Base-by-base conservation (phyloP, 1,140 invertebrate genomes). In the Oryzaephilus surinamensis region DNA sequence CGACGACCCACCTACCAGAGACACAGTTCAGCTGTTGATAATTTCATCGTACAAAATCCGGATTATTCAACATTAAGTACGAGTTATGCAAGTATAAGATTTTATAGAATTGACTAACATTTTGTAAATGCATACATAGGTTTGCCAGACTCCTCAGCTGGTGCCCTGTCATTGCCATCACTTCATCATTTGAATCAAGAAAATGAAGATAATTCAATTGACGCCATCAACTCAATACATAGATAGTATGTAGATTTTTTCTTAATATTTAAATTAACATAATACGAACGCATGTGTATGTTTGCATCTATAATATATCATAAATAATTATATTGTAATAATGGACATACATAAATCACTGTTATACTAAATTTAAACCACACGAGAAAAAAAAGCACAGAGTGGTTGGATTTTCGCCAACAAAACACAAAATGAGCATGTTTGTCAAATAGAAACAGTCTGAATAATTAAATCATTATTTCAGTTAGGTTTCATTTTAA, bases 131-230 rank as follows among this genome's bases (percentile, higher is more conserved):
- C 17, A 31, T 32, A 42, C 37, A 6, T 19, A 44, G 41, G 18
- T 41, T 40, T 28, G 11, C 36, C 12, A 17, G 28, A 19, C 46
- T 26, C n/a, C n/a, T n/a, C n/a, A 12, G 44, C 46, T 13, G 34
- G 33, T 31, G 46, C 46, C 3, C n/a, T 44, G 8, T 48, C 46
- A 10, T 33, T 48, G 6, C 46, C 46, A 6, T 36, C 46, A 2
- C 38, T 48, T 12, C 38, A 44, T 24, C 46, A 48, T 16, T 19
- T 41, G 6, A 36, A 48, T 33, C 43, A 40, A 32, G 43, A 45
- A 32, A 45, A 40, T 45, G 38, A 11, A 8, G 43, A 45, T 6
- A 20, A 35, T 15, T 6, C 29, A 6, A 6, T 19, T 7, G 38
- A 31, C 11, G 15, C 11, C 15, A 20, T 28, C 20, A 20, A 10